A percentile compares a stretch with the other conserved stretches of the same genome.
phyloP scores from a whole-genome alignment of 2,888 invertebrate genomes.

The Mellilla xanthometata region DNA sequence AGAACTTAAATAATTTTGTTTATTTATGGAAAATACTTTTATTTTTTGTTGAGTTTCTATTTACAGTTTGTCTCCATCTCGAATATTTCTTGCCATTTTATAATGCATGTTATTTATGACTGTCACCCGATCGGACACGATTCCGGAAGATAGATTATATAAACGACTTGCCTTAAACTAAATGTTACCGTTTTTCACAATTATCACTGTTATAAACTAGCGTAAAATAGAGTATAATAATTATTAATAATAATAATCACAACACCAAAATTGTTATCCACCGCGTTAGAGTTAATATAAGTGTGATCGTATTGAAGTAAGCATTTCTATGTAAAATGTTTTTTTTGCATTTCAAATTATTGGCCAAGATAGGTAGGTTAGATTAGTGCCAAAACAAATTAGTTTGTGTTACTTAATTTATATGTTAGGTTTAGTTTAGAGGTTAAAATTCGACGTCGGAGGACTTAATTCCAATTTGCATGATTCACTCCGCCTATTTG shows the following conservation, averaged over 20 bases:
- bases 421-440: constrained; percentile 48
- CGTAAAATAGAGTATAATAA: constrained; percentile 9
- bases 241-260: too few species aligned
- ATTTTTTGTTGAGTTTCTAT: too few species aligned
- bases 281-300: constrained; percentile 19
- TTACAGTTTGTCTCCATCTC: too few species aligned
- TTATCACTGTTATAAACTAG: constrained; percentile 20
- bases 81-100: neutral
- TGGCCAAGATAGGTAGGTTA: constrained; percentile 51
- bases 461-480: constrained; percentile 46
- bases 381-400: constrained; percentile 72
- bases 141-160: constrained; percentile 1
- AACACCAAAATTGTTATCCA: constrained; percentile 29
- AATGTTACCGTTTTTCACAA: constrained; percentile 15
- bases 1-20: too few species aligned
- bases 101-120: too few species aligned
- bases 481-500: constrained; percentile 65
- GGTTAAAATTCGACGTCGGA: constrained; percentile 40
- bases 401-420: constrained; percentile 75
- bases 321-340: constrained; percentile 29
- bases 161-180: constrained; percentile 14
- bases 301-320: constrained; percentile 19
- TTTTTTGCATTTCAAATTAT: constrained; percentile 47
- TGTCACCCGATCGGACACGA: neutral
- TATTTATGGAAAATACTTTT: too few species aligned